Evolutionary conservation across 2,113 vertebrate genomes (phyloP).

Genomic region (Cebus imitator): DNA sequence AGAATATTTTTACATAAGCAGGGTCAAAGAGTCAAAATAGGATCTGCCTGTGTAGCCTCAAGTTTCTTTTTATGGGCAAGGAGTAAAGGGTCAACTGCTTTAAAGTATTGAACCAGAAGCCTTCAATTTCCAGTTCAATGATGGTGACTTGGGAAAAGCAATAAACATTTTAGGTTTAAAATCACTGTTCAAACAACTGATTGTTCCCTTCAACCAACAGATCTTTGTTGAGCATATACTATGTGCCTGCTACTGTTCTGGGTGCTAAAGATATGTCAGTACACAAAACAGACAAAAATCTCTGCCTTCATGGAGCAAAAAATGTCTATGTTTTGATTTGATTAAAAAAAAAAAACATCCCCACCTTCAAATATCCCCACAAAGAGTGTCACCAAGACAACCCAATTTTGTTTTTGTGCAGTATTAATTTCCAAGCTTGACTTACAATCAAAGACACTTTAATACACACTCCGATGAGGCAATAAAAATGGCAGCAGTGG

Average conservation of each 20-base stretch:
- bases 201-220: too few relatives aligned
- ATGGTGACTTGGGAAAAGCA: background rate
- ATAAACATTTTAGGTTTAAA: background rate
- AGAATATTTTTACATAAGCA: background rate
- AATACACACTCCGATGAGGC: background rate
- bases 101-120: background rate
- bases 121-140: background rate
- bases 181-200: background rate
- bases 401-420: background rate
- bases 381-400: background rate
- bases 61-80: background rate
- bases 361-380: too few relatives aligned
- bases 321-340: background rate
- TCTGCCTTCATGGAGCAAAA: accelerated
- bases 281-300: background rate
- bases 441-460: background rate
- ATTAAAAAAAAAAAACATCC: background rate
- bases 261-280: background rate
- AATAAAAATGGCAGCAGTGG: background rate
- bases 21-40: background rate
- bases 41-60: background rate
- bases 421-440: background rate
- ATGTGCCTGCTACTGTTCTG: background rate
- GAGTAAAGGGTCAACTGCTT: background rate
- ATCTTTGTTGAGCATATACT: background rate